phyloP scores from a whole-genome alignment of 2,113 vertebrate genomes.

The Ptilonorhynchus violaceus region DNA sequence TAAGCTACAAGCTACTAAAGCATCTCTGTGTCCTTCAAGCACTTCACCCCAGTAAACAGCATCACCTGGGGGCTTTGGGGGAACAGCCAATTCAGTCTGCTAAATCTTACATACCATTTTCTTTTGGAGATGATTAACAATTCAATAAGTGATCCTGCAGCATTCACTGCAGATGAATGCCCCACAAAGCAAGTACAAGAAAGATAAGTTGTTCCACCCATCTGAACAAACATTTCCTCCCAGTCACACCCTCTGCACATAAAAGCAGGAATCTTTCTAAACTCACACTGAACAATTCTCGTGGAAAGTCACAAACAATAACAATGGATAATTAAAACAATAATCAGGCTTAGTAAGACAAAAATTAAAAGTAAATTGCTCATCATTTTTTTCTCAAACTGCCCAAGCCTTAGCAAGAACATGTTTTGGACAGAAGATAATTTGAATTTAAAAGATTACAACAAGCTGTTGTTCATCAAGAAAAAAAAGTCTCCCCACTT shows the following conservation, averaged over 20 bases:
- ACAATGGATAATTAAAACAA: conserved; percentile 45
- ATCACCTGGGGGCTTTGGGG: background rate
- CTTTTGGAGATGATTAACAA: background rate
- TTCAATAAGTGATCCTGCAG: background rate
- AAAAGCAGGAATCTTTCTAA: conserved; percentile 43
- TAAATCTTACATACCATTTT: background rate
- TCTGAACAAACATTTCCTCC: conserved; percentile 23
- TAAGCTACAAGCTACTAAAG: background rate
- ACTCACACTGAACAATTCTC: background rate
- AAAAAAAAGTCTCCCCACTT: background rate
- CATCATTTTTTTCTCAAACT: background rate
- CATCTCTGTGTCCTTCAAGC: background rate
- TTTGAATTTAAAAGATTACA: background rate
- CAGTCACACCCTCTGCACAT: conserved; percentile 22
- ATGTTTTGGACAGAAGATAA: background rate
- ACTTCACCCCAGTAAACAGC: background rate
- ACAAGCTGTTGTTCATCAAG: background rate
- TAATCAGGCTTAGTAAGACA: conserved; percentile 19
- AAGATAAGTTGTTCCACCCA: conserved; percentile 29
- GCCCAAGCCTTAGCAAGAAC: background rate
- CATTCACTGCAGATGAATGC: background rate
- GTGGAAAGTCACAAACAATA: conserved; percentile 23
- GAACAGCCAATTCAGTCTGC: background rate
- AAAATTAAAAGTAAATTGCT: conserved; percentile 25
- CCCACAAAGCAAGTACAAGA: background rate